Evolutionary conservation across 2,888 invertebrate genomes (phyloP).

Genomic region (Phymatocera aterrima): DNA sequence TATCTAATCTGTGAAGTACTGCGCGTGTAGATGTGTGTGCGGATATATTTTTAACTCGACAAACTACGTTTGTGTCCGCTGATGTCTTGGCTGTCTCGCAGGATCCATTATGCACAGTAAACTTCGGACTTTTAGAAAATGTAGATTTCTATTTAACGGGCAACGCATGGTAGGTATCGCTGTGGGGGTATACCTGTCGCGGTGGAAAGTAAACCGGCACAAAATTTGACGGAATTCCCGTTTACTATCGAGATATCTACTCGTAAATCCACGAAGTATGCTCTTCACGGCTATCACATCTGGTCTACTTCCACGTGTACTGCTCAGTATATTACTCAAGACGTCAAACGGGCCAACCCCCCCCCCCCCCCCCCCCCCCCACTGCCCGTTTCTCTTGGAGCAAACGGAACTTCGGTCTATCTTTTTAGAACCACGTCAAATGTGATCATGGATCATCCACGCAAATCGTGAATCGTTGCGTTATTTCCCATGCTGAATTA

Average conservation of each 20-base stretch:
- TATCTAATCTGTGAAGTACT: neutral
- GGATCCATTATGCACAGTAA: neutral
- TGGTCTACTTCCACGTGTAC: slow-evolving; percentile 20
- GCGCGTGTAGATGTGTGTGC: neutral
- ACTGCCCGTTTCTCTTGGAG: neutral
- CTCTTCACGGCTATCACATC: slow-evolving; percentile 11
- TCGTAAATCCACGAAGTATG: neutral
- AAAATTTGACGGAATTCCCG: slow-evolving; percentile 10
- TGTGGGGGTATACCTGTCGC: neutral
- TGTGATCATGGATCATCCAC: neutral
- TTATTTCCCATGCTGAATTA: no score
- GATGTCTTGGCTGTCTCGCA: neutral
- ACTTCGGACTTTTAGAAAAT: neutral
- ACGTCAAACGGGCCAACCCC: neutral
- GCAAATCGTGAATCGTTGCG: no score
- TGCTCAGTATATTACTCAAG: neutral
- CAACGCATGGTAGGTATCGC: neutral
- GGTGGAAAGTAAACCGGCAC: neutral
- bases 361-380: neutral
- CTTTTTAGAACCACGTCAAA: neutral
- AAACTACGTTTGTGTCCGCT: neutral
- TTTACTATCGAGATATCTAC: neutral
- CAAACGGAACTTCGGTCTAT: neutral
- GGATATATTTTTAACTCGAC: neutral
- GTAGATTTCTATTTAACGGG: neutral